phyloP scores from a whole-genome alignment of 2,113 vertebrate species.

The Nibea albiflora region DNA sequence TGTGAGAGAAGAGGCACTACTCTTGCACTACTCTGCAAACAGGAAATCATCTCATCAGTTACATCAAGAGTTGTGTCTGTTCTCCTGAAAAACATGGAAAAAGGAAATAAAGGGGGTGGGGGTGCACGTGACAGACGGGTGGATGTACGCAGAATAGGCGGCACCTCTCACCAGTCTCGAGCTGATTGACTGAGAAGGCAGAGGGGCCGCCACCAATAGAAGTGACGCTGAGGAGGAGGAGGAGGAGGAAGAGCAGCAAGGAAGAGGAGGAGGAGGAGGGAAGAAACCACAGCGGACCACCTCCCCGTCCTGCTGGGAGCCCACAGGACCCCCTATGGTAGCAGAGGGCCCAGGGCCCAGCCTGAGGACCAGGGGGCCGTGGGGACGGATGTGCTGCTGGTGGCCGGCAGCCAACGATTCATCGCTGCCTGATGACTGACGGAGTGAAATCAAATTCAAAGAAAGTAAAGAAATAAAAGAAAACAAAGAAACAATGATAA shows the following conservation, averaged over 20 bases:
- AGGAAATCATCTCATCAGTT: background rate
- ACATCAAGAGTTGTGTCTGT: constrained; percentile 42
- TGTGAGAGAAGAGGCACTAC: constrained; percentile 33
- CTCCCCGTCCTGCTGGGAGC: constrained; percentile 75
- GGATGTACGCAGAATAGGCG: constrained; percentile 63
- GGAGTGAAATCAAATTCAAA: constrained; percentile 42
- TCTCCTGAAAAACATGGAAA: constrained; percentile 26
- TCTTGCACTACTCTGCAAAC: background rate
- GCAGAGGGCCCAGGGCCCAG: constrained; percentile 73
- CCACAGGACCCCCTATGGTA: constrained; percentile 70
- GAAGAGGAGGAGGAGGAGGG: constrained; percentile 70
- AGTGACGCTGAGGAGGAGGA: constrained; percentile 75
- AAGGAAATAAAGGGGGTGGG: constrained; percentile 34
- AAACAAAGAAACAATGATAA: constrained; percentile 15
- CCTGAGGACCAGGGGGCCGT: constrained; percentile 74
- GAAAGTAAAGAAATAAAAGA: constrained; percentile 6
- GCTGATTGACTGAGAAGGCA: constrained; percentile 81
- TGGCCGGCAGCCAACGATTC: constrained; percentile 68
- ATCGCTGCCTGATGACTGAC: constrained; percentile 84
- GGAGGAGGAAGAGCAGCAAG: constrained; percentile 78
- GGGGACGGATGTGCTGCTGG: constrained; percentile 69
- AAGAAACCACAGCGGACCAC: constrained; percentile 73
- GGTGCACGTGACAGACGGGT: constrained; percentile 39
- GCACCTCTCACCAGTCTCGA: constrained; percentile 86
- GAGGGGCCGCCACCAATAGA: constrained; percentile 80